Conservation (phyloP, 2,113 vertebrate species). For the Jacana jacana region DNA sequence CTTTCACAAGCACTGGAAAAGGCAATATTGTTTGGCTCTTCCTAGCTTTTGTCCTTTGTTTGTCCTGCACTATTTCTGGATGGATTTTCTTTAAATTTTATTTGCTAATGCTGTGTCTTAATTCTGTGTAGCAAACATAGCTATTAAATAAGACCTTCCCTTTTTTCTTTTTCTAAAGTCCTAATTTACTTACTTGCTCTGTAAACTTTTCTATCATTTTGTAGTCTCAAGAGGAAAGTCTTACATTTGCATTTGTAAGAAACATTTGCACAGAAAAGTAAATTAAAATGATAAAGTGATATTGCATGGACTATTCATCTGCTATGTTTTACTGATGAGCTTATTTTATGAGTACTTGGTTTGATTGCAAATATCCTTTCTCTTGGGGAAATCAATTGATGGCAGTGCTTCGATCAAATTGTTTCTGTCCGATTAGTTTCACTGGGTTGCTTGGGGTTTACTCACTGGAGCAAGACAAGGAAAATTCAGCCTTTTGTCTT, state of each 20-base stretch:
- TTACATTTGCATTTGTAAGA: conserved; percentile 21
- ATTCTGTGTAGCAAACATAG: not conserved
- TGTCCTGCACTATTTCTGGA: not conserved
- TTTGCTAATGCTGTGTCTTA: not conserved
- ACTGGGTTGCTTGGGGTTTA: not conserved
- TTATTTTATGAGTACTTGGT: not conserved
- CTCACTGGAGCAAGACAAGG: not conserved
- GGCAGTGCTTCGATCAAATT: not conserved
- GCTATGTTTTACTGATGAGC: not conserved
- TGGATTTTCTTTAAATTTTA: not conserved
- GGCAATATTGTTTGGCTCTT: not conserved
- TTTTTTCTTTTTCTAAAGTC: not conserved
- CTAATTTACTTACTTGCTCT: not conserved
- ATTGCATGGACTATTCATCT: not conserved
- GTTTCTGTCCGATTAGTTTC: not conserved
- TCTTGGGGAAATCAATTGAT: not conserved
- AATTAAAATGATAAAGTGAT: not conserved
- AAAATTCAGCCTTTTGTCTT: not conserved
- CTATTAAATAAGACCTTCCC: not conserved
- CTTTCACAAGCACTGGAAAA: not conserved
- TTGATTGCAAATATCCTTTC: not conserved
- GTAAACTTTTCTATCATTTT: not conserved
- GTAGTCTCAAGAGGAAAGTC: not conserved
- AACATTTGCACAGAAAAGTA: not conserved
- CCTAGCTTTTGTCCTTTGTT: not conserved